Evolutionary conservation across 37 sponge, comb jelly and placozoan species (phyloP).

Genomic region (Diacarnus erythraeanus): DNA sequence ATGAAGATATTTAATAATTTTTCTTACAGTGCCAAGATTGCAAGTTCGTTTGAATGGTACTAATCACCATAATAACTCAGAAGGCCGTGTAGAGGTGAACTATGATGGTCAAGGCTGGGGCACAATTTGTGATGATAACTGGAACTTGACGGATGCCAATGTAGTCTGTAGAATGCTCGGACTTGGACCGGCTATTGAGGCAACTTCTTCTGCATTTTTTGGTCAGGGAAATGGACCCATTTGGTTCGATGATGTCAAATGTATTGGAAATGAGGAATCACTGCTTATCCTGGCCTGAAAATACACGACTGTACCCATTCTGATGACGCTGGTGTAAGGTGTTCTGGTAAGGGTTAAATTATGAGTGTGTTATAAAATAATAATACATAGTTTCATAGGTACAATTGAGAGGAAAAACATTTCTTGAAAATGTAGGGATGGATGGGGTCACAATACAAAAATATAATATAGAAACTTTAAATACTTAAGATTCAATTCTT

Average conservation of each 20-base stretch:
- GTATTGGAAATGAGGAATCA: constrained; percentile 30
- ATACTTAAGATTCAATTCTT: no score
- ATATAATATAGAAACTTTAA: no score
- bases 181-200: constrained; percentile 12
- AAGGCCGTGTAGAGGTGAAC: constrained; percentile 54
- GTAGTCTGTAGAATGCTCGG: constrained; percentile 60
- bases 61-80: not conserved
- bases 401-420: no score
- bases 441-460: no score
- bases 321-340: constrained; percentile 46
- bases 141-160: constrained; percentile 48
- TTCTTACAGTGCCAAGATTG: not conserved
- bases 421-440: no score
- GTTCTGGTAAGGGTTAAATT: constrained; percentile 42
- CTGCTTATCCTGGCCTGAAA: constrained; percentile 33
- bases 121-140: constrained; percentile 49
- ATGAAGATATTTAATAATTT: no score
- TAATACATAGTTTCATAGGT: no score
- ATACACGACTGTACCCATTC: constrained; percentile 44
- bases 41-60: constrained; percentile 17
- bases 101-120: constrained; percentile 51
- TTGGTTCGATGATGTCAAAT: constrained; percentile 59
- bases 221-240: constrained; percentile 42
- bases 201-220: not conserved
- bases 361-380: no score